Evolutionary conservation across 2,113 vertebrate genomes (phyloP), one percentile per base, ranked within the genome.

Genomic region (Grammomys dolichurus): DNA sequence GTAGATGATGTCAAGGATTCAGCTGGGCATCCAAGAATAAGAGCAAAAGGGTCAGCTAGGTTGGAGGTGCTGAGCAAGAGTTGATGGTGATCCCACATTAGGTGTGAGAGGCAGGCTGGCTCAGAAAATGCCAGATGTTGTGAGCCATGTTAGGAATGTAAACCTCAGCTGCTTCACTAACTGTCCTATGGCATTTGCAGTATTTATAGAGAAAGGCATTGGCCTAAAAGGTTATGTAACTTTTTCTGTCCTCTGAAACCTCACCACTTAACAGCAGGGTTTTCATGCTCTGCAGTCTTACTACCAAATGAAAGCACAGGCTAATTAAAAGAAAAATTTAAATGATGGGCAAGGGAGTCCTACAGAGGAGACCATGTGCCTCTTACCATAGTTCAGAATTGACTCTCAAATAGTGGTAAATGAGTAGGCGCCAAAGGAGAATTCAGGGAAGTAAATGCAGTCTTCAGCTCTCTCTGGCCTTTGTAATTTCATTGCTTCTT

Each of bases 261-360:
- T 94, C 60, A 93, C 51, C 80, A 91, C 20, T 65, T 93, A 95
- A 70, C 10, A 19, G 43, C 73, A 40, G 73, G 69, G 63, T 46
- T 97, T 94, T 85, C 63, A 73, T 63, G 78, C 76, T 95, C 75
- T 60, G 22, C 20, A 84, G 51, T 85, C 69, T 75, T 82, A 75
- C 54, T 72, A 58, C 54, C 56, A 94, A 54, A 91, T 89, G 73
- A 94, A 96, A 95, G 65, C 28, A 75, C 7, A 28, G 76, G n/a
- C 36, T 85, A 87, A 63, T 80, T 93, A 95, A 82, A 22, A 95
- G 58, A 69, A 90, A 94, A 94, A 75, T 85, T 40, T 87, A 96
- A 90, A 90, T 60, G 85, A 95, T 48, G 43, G 70, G 28, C 26
- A 90, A 94, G 17, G 73, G 40, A 51, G 80, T 65, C 81, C n/a